Base-by-base conservation (phyloP, 2,113 vertebrate genomes). In the Polyodon spathula region DNA sequence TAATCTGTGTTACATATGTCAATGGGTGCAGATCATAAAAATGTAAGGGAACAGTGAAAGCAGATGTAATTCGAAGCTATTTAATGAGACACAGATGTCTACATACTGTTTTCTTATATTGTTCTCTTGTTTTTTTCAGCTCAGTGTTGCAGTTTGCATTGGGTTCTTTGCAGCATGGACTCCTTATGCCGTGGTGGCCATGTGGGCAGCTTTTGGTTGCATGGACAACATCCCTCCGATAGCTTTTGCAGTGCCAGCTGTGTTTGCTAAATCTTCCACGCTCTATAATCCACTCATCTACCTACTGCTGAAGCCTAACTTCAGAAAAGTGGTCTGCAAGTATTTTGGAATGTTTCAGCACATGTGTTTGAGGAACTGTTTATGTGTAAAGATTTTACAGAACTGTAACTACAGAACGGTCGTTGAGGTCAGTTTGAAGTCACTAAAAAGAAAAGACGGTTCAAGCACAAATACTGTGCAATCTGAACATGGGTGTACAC, bases 241-340 rank as follows among this genome's bases (percentile, higher is more conserved):
- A 65, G 82, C 82, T 1, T 90, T 90, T 66, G 84, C 86, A 50
- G 60, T 87, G 17, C 80, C 86, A 1, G 86, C 85, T 64, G 75
- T 86, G 73, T 88, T 90, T 63, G 79, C 86, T 63, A 90, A 90
- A 67, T 86, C 87, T 27, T 88, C 85, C 59, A 87, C 83, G 40
- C 76, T 87, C 56, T 88, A 85, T 72, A 89, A 86, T 66, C 83
- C 88, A 0, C 57, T 81, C 65, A 67, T 86, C 43, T 84, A 78
- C 70, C 68, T 90, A 4, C 63, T 78, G 56, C 76, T 89, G 43
- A 81, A 84, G 57, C 85, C 88, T 0, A 84, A 68, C 67, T 77
- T 84, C 59, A 67, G 81, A 66, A 78, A 59, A 37, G 56, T 76
- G 5, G 62, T 86, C 9, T n/a, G 61, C 63, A 75, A 71, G 48